These are phyloP conservation scores for Istiophorus platypterus DNA, from an alignment of 2,113 vertebrate species.

Conservation along the genomic window DNA sequence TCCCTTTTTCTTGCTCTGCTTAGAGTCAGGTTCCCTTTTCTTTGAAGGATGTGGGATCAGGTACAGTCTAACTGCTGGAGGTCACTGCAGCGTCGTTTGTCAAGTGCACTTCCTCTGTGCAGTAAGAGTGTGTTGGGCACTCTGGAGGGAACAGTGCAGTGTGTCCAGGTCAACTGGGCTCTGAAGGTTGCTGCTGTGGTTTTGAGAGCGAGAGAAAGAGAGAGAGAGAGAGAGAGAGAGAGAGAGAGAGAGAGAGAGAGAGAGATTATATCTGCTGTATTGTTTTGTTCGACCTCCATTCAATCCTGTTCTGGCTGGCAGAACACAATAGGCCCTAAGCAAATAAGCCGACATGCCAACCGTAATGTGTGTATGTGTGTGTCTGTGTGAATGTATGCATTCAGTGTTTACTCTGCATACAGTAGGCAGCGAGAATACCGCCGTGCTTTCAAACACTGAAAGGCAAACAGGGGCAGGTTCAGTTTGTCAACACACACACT, in stretches of 20 bases:
- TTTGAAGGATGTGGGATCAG: conserved; percentile 57
- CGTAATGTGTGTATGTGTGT: conserved; percentile 25
- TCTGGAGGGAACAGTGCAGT: conserved; percentile 14
- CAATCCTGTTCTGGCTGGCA: conserved; percentile 45
- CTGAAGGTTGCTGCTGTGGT: conserved; percentile 44
- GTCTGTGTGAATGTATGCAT: conserved; percentile 15
- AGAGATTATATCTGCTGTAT: conserved; percentile 63
- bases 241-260: conserved; percentile 39
- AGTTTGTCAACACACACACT: conserved; percentile 40
- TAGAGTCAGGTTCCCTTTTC: conserved; percentile 66
- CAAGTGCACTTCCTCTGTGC: conserved; percentile 30
- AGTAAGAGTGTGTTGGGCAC: conserved; percentile 18
- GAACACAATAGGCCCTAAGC: conserved; percentile 56
- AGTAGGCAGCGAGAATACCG: conserved; percentile 40
- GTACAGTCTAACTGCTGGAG: conserved; percentile 42
- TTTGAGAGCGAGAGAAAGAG: neutral
- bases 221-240: conserved; percentile 5
- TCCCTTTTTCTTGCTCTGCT: conserved; percentile 36
- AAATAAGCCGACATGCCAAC: conserved; percentile 59
- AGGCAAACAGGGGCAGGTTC: conserved; percentile 54
- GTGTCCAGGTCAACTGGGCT: conserved; percentile 29
- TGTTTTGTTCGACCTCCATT: conserved; percentile 56
- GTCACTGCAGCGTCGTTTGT: conserved; percentile 42
- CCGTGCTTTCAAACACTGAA: conserved; percentile 59
- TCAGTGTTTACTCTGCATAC: conserved; percentile 52